A percentile compares a stretch with the other conserved stretches of the same genome.
Evolutionary conservation across 2,797 vertebrate genomes (phyloP).

Genomic region (Pseudocheirus occidentalis): DNA sequence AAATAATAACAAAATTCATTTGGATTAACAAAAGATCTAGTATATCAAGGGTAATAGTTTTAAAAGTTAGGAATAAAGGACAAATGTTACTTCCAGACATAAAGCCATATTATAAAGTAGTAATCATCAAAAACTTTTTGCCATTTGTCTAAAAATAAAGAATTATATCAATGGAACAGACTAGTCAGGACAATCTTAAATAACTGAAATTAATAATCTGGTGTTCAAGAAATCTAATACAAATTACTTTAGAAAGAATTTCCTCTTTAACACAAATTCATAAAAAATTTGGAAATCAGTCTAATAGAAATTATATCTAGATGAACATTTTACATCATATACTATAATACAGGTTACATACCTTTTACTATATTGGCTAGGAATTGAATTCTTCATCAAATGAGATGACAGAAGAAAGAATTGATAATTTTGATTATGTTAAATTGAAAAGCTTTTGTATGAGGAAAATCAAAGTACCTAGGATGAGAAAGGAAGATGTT

Average conservation of each 20-base stretch:
- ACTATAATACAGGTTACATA: neutral
- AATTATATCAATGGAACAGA: too few species aligned
- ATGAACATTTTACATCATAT: neutral
- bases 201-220: neutral
- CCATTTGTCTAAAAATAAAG: neutral
- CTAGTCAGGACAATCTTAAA: neutral
- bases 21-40: neutral
- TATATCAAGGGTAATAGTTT: neutral
- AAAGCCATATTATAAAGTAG: neutral
- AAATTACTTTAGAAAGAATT: neutral
- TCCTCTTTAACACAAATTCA: neutral
- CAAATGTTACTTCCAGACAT: neutral
- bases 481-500: neutral
- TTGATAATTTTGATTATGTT: neutral
- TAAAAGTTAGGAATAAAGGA: neutral
- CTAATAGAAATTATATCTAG: neutral
- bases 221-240: neutral
- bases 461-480: neutral
- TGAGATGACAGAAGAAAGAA: neutral
- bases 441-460: neutral
- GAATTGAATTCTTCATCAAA: neutral
- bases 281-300: neutral
- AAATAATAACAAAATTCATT: neutral
- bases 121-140: neutral
- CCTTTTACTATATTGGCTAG: neutral